Base-by-base conservation (phyloP, 37 sponge, comb jelly and placozoan genomes). In the Cliona cf. orientalis region DNA sequence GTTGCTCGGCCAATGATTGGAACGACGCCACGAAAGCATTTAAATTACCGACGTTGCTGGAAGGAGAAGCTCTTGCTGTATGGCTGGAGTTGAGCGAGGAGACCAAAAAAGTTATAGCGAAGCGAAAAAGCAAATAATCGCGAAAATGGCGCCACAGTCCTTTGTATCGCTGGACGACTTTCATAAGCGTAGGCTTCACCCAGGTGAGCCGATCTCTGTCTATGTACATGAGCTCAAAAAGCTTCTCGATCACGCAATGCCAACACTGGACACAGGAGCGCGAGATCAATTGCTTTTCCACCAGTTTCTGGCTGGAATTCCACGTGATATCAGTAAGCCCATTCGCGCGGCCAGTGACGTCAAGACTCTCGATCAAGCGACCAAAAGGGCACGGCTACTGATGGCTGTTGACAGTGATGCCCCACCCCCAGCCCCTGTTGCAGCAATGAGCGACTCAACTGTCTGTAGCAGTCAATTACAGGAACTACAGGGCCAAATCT, bases 191-290 rank as follows among this genome's bases (percentile, higher is more conserved):
- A 72, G 29, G 19, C 31, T 88, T 46, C 59, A 46, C 1, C 77
- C 82, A 0, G 77, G 71, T 2, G 89, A 82, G 46, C 31, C 89
- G 22, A n/a, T 88, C 5, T 60, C 82, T 6, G 63, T 87, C 14
- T 88, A 76, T 62, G 53, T 88, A 23, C 76, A 81, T 44, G 61
- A 80, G 4, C 68, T 81, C 32, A 82, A 88, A n/a, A 36, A 76
- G 38, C 62, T 75, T 6, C 71, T 88, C 46, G 71, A 80, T 22
- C 82, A 82, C 75, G 89, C 83, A 19, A 88, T 88, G 89, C 82
- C 89, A 68, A 78, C 39, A 28, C 19, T 88, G n/a, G 82, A 66
- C 9, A 56, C 23, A n/a, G 69, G 22, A 25, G 74, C 83, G 14
- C 58, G 58, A 34, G 63, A 76, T 23, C 82, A 76, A 53, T 63